phyloP scores from a whole-genome alignment of 2,888 invertebrate species.

The Papilio gigon region DNA sequence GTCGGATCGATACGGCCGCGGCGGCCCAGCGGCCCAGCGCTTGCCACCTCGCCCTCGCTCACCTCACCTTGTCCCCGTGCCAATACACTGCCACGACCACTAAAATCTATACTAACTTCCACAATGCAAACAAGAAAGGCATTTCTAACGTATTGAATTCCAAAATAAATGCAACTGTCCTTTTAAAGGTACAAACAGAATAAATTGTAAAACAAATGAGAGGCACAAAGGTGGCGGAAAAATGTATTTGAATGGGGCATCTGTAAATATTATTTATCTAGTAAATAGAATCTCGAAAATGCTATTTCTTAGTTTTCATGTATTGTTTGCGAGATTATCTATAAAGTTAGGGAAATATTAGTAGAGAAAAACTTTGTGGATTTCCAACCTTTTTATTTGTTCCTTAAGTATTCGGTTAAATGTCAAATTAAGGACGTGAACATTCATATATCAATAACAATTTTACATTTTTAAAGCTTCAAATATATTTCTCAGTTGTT shows the following conservation, averaged over 20 bases:
- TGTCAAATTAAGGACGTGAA: too few relatives aligned
- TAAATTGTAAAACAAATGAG: neutral
- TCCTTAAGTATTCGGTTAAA: too few relatives aligned
- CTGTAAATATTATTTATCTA: too few relatives aligned
- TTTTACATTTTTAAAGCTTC: too few relatives aligned
- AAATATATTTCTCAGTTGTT: too few relatives aligned
- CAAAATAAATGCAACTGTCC: neutral
- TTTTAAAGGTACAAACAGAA: neutral
- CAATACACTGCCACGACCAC: constrained; percentile 52
- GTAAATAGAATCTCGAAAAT: too few relatives aligned
- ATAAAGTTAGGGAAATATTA: too few relatives aligned
- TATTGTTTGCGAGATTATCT: too few relatives aligned
- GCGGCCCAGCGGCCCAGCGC: constrained; percentile 49
- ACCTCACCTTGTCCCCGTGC: constrained; percentile 58
- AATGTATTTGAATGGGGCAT: neutral
- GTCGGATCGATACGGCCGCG: constrained; percentile 57
- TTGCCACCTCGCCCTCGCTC: constrained; percentile 43
- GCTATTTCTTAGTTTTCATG: neutral
- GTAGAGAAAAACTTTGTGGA: too few relatives aligned
- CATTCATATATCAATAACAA: too few relatives aligned
- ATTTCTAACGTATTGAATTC: neutral
- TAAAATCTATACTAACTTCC: neutral
- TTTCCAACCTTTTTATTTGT: too few relatives aligned
- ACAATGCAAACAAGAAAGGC: neutral
- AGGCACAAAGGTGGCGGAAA: neutral